A percentile compares a stretch with the other conserved stretches of the same genome.
These are phyloP conservation scores for Lepidiolamprologus cunningtoni DNA, from an alignment of 2,113 vertebrate genomes.

Conservation along the genomic window DNA sequence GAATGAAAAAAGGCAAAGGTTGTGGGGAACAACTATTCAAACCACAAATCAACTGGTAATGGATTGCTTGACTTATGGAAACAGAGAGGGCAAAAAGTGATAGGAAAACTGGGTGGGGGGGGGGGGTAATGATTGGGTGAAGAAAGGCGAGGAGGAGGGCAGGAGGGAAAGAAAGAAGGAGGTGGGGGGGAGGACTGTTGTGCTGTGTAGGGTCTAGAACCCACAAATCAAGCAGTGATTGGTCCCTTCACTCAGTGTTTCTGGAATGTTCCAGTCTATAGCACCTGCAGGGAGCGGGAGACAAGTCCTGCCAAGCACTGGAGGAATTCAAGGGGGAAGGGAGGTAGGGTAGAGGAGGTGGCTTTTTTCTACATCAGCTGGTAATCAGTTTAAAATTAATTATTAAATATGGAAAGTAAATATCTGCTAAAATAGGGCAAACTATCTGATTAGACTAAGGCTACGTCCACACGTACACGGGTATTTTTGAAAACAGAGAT, in stretches of 20 bases:
- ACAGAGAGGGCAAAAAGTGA: background rate
- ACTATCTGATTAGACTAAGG: too few relatives aligned
- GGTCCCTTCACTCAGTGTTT: slow-evolving; percentile 31
- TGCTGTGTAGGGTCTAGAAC: background rate
- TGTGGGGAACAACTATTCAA: background rate
- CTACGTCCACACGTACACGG: fast-evolving
- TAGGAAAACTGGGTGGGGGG: background rate
- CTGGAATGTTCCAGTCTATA: slow-evolving; percentile 60
- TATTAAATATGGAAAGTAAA: background rate
- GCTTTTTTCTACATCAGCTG: background rate
- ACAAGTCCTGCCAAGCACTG: slow-evolving; percentile 62
- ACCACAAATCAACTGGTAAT: slow-evolving; percentile 3
- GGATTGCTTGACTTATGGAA: background rate
- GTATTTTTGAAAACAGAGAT: too few relatives aligned
- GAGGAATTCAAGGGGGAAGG: slow-evolving; percentile 40
- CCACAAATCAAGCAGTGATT: slow-evolving; percentile 59
- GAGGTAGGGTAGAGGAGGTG: background rate
- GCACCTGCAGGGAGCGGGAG: slow-evolving; percentile 62
- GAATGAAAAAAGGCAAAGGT: background rate
- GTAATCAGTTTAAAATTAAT: background rate
- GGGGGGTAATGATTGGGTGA: background rate
- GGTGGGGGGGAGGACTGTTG: background rate
- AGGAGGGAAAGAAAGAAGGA: background rate
- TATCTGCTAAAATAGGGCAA: background rate
- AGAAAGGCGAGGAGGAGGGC: background rate